Evolutionary conservation across 2,888 invertebrate species (phyloP), one percentile per base, ranked within the genome.

Genomic region (Clostera curtula): DNA sequence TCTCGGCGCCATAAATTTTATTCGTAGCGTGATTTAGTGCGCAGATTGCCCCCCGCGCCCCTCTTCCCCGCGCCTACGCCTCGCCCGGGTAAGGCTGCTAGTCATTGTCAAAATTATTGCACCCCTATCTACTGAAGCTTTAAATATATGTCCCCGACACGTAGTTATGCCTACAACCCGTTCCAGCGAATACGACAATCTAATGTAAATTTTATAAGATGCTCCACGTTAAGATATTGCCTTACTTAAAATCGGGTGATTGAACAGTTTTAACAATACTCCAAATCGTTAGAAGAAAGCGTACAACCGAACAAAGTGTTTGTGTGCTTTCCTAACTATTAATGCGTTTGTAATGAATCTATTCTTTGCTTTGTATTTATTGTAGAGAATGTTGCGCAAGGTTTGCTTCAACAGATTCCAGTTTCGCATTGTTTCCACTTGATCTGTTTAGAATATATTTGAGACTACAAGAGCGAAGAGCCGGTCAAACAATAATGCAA

Each of bases 11-110:
- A 85, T 85, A 85, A 85, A 85, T 85, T 85, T 85, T 85, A 85
- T 85, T 85, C 85, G 85, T 77, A 85, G 80, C 85, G 85, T 85
- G 85, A 85, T 85, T 85, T 85, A 85, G 84, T 84, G 85, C 83
- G 73, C 82, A 85, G 85, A 85, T 85, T 83, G 82, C 80, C 80
- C 77, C 77, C 63, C 73, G 63, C 71, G 46, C 56, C 41, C 51
- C 65, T 45, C 65, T 43, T 38, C 67, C 62, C 69, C 76, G 67
- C 74, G 76, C 77, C 77, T 75, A 75, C 77, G 71, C 80, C 77
- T 68, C 74, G 71, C 76, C 52, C 69, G 73, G 73, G 77, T 72
- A 77, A 80, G 82, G 80, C 74, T 77, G 82, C 80, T 82, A 82
- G 83, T 83, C 83, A 82, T 83, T 83, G 82, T 83, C 82, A 83